These are phyloP conservation scores for Polydesmus complanatus DNA, from an alignment of 2,888 invertebrate species.

Conservation along the genomic window DNA sequence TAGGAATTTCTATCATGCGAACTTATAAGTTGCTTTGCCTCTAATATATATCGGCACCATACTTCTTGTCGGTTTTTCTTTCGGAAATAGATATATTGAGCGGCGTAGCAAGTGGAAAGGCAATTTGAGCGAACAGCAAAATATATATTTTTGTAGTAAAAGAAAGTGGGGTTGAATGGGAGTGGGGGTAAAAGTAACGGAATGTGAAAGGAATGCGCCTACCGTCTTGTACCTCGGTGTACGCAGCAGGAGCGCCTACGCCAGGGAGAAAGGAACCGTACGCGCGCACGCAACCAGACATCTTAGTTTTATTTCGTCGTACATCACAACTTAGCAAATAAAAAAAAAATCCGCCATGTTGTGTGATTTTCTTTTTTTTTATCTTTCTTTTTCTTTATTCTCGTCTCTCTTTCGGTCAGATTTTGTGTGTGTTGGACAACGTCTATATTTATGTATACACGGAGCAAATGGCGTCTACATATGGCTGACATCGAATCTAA, in stretches of 20 bases:
- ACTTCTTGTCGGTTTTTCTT: not conserved
- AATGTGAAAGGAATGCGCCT: not conserved
- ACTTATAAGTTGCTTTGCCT: too few species aligned
- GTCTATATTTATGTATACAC: not conserved
- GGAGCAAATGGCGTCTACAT: not conserved
- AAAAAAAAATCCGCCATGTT: not conserved
- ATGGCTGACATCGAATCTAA: not conserved
- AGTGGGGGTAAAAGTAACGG: not conserved
- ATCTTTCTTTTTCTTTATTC: not conserved
- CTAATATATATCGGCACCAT: not conserved
- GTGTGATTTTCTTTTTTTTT: not conserved
- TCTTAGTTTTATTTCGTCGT: not conserved
- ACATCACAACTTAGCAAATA: not conserved
- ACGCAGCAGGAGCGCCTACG: not conserved
- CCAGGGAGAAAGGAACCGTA: not conserved
- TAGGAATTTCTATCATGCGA: not conserved
- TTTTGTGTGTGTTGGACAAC: not conserved
- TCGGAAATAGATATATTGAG: not conserved
- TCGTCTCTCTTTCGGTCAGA: not conserved
- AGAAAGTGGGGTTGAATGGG: not conserved
- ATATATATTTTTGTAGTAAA: not conserved
- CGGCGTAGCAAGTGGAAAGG: not conserved
- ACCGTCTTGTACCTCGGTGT: not conserved
- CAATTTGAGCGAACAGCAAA: not conserved
- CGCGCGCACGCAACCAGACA: not conserved